These are phyloP conservation scores for Saxidomus purpurata DNA, from an alignment of 1,140 invertebrate genomes.

Conservation along the genomic window DNA sequence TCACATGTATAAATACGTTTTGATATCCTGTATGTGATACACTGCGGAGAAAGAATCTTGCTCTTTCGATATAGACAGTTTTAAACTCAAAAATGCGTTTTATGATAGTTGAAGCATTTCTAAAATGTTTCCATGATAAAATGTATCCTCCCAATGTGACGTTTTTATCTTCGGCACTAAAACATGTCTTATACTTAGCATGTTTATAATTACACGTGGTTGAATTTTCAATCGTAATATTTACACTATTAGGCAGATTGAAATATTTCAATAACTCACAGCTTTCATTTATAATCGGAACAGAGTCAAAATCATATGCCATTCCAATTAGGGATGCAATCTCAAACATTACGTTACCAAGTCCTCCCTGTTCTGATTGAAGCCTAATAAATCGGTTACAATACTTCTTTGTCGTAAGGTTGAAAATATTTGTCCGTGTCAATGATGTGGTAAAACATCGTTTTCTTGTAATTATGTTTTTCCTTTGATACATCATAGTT, in stretches of 20 bases:
- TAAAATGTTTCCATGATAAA: slow-evolving; percentile 29
- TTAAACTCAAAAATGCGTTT: background rate
- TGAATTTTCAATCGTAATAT: background rate
- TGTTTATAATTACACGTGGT: background rate
- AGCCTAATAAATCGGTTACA: slow-evolving; percentile 8
- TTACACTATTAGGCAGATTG: background rate
- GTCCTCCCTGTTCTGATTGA: background rate
- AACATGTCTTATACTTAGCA: background rate
- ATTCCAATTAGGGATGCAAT: slow-evolving; percentile 44
- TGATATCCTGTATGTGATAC: background rate
- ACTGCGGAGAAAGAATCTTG: background rate
- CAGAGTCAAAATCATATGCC: background rate
- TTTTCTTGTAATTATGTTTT: too few relatives aligned
- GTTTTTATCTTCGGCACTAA: background rate
- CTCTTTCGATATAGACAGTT: background rate
- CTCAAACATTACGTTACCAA: slow-evolving; percentile 65
- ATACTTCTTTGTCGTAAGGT: background rate
- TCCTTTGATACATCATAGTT: too few relatives aligned
- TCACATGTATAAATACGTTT: background rate
- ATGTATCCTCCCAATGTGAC: slow-evolving; percentile 16
- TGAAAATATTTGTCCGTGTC: too few relatives aligned
- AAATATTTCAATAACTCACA: background rate
- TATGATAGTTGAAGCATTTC: background rate
- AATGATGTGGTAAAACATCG: too few relatives aligned
- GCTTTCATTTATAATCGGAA: background rate